Evolutionary conservation across 2,888 invertebrate genomes (phyloP).

Genomic region (Callyntrura sp.): DNA sequence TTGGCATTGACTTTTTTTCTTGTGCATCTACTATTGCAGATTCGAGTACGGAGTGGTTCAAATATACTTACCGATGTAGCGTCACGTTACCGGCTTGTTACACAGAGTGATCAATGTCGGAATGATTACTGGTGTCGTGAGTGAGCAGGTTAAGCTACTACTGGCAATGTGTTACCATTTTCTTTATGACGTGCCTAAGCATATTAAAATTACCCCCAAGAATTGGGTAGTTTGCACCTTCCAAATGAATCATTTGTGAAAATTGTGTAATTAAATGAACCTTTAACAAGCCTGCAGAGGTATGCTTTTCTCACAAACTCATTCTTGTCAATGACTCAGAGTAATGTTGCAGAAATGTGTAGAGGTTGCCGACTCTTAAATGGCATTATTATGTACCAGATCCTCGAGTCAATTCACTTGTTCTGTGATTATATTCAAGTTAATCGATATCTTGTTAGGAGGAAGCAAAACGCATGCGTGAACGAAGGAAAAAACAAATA

Average conservation of each 20-base stretch:
- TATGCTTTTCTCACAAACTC: neutral
- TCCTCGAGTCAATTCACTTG: slow-evolving; percentile 33
- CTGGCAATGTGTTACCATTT: neutral
- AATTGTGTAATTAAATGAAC: slow-evolving; percentile 39
- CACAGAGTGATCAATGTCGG: neutral
- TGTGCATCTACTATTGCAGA: neutral
- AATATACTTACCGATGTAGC: neutral
- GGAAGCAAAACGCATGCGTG: neutral
- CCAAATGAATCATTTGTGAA: slow-evolving; percentile 32
- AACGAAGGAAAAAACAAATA: slow-evolving; percentile 45
- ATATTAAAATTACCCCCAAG: slow-evolving; percentile 38
- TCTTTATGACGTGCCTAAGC: slow-evolving; percentile 13
- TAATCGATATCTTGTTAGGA: slow-evolving; percentile 73
- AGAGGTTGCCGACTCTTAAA: slow-evolving; percentile 33
- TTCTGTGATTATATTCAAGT: slow-evolving; percentile 38
- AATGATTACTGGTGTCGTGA: slow-evolving; percentile 31
- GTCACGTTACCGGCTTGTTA: neutral
- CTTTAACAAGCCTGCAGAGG: neutral
- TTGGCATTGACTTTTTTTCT: neutral
- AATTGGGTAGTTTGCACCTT: slow-evolving; percentile 40
- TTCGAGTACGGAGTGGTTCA: neutral
- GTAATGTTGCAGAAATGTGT: neutral
- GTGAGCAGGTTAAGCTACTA: slow-evolving; percentile 5
- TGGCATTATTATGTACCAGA: slow-evolving; percentile 27
- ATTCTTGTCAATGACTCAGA: slow-evolving; percentile 1